Conservation (phyloP, 2,888 invertebrate species). For the Nymphalis c-album region DNA sequence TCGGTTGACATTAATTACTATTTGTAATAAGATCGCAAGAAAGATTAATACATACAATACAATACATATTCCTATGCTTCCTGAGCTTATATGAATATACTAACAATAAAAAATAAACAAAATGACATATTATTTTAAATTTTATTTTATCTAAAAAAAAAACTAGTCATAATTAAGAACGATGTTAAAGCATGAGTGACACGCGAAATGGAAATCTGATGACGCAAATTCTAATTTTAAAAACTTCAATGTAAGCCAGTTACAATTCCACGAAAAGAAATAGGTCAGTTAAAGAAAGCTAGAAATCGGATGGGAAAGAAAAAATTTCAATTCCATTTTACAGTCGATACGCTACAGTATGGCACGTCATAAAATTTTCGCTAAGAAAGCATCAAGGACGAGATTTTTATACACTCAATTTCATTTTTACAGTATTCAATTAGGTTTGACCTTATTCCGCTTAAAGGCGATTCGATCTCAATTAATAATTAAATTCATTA, state of each 20-base stretch:
- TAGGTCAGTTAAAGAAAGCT: constrained; percentile 29
- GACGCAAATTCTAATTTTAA: constrained; percentile 2
- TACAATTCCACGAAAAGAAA: constrained; percentile 27
- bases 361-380: constrained; percentile 34
- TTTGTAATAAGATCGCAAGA: too few relatives aligned
- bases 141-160: too few relatives aligned
- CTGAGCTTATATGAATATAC: too few relatives aligned
- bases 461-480: background rate
- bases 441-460: constrained; percentile 10
- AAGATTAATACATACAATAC: too few relatives aligned
- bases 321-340: constrained; percentile 37
- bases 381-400: constrained; percentile 24
- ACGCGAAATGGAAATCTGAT: constrained; percentile 17
- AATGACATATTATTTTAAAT: too few relatives aligned
- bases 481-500: background rate
- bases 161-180: too few relatives aligned
- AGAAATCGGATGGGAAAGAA: constrained; percentile 27
- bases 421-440: constrained; percentile 25
- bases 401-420: constrained; percentile 22
- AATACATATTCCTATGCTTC: too few relatives aligned
- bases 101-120: too few relatives aligned
- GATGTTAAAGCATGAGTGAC: background rate
- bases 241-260: constrained; percentile 16
- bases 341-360: constrained; percentile 25
- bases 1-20: too few relatives aligned